phyloP scores from a whole-genome alignment of 2,113 vertebrate species.

The Callithrix jacchus region DNA sequence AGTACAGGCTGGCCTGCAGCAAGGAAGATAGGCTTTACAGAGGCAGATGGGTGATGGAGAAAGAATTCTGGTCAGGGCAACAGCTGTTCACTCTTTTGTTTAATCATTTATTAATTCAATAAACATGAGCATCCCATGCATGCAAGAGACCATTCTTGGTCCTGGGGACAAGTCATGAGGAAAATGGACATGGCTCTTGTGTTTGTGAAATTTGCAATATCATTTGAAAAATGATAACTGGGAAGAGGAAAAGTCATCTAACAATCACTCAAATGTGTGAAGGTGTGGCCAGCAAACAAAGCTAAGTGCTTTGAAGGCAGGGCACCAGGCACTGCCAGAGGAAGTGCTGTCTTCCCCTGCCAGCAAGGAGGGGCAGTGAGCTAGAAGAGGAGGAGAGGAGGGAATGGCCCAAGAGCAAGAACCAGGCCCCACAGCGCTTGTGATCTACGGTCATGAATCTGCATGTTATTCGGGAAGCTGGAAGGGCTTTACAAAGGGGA shows the following conservation, averaged over 20 bases:
- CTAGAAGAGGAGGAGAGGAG: neutral
- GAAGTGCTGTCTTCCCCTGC: neutral
- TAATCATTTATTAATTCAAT: neutral
- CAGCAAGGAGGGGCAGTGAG: neutral
- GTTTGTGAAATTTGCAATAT: neutral
- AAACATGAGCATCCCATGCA: neutral
- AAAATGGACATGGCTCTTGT: neutral
- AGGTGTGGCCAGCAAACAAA: neutral
- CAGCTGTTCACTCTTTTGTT: neutral
- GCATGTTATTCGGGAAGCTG: neutral
- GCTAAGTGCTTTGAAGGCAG: neutral
- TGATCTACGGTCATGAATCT: neutral
- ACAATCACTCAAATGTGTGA: neutral
- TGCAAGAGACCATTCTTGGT: neutral
- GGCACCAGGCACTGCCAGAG: neutral
- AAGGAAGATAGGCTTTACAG: neutral
- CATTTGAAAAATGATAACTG: neutral
- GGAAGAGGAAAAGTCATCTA: neutral
- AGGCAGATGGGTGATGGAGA: too few species aligned
- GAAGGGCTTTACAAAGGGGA: neutral
- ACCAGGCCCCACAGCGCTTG: neutral
- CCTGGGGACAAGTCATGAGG: neutral
- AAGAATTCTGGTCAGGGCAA: neutral
- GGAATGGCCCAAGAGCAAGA: neutral
- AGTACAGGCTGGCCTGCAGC: neutral